A percentile compares a stretch with the other conserved stretches of the same genome.
These are phyloP conservation scores for Desmodus rotundus DNA, from an alignment of 2,113 vertebrate genomes.

Conservation along the genomic window DNA sequence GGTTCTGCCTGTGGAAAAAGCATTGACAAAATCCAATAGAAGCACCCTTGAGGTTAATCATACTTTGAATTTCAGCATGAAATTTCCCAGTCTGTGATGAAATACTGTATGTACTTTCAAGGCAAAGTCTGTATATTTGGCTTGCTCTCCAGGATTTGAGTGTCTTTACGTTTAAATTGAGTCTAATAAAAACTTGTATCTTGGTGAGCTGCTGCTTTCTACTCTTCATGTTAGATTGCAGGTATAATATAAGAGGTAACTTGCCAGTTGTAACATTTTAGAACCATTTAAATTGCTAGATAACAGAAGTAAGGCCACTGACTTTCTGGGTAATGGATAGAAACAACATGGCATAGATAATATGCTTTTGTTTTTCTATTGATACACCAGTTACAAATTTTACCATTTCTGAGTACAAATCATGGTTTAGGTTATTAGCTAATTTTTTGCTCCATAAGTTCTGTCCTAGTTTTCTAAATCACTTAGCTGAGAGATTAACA, in stretches of 20 bases:
- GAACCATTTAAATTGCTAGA: not conserved
- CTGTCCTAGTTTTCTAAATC: not conserved
- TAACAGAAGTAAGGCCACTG: not conserved
- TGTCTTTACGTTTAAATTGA: conserved; percentile 8
- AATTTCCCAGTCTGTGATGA: not conserved
- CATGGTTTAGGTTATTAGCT: not conserved
- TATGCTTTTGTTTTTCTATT: not conserved
- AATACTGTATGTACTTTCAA: not conserved
- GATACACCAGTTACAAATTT: not conserved
- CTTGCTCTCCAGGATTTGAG: conserved; percentile 1
- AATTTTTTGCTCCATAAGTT: not conserved
- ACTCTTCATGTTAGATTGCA: conserved; percentile 20
- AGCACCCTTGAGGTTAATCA: not conserved
- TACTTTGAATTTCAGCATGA: not conserved
- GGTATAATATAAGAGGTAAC: not conserved
- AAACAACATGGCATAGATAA: not conserved
- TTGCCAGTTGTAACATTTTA: conserved; percentile 31
- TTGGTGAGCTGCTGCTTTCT: not conserved
- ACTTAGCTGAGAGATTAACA: not conserved
- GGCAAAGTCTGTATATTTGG: not conserved
- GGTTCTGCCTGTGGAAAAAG: not conserved
- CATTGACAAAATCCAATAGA: not conserved
- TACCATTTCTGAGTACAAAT: not conserved
- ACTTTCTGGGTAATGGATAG: not conserved
- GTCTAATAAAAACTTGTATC: not conserved